phyloP scores from a whole-genome alignment of 2,888 invertebrate genomes.

The Chesias legatella region DNA sequence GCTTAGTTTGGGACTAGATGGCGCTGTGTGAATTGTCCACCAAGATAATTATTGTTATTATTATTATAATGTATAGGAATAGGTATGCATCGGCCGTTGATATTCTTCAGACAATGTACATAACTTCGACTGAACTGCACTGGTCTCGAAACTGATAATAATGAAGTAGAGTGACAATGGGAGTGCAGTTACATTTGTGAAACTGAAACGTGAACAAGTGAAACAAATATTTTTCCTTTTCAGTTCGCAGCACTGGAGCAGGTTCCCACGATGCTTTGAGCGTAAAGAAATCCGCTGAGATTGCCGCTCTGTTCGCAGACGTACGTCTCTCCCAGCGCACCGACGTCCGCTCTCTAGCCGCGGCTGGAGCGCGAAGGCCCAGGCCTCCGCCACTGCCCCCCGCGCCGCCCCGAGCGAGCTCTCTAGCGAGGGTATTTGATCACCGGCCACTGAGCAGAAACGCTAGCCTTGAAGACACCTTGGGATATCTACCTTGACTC shows the following conservation, averaged over 20 bases:
- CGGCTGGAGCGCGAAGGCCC: conserved; percentile 47
- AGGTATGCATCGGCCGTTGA: too few species aligned
- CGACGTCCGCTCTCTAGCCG: conserved; percentile 78
- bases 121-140: too few species aligned
- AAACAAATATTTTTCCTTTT: not conserved
- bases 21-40: too few species aligned
- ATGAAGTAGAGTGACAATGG: too few species aligned
- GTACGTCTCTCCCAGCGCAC: conserved; percentile 86
- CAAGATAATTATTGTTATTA: too few species aligned
- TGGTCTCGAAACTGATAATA: too few species aligned
- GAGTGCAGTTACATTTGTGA: too few species aligned
- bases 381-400: conserved; percentile 42
- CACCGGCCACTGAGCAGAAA: conserved; percentile 65
- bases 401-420: conserved; percentile 37
- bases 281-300: conserved; percentile 93
- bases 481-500: conserved; percentile 82
- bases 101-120: too few species aligned
- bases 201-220: too few species aligned
- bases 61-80: too few species aligned
- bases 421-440: conserved; percentile 58
- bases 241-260: conserved; percentile 73
- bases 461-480: conserved; percentile 82
- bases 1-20: too few species aligned
- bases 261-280: conserved; percentile 86
- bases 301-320: conserved; percentile 91